These are phyloP conservation scores for Columba livia DNA, from an alignment of 2,113 vertebrate genomes.

Conservation along the genomic window DNA sequence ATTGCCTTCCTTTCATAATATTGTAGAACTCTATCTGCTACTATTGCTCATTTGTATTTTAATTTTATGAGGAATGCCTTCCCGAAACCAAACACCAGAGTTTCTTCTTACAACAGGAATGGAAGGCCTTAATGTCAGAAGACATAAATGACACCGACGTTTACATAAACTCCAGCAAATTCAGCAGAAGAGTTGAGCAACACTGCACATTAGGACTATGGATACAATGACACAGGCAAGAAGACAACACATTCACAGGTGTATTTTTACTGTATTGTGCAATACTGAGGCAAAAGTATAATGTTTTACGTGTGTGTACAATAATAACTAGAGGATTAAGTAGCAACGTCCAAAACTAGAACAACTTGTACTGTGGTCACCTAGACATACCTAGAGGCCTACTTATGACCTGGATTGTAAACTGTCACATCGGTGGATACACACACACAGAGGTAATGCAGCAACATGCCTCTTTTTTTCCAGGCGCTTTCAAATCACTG, in stretches of 20 bases:
- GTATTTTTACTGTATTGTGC: neutral
- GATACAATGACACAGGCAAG: neutral
- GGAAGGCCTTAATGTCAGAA: neutral
- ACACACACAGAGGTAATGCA: neutral
- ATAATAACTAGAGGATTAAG: neutral
- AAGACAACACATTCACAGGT: neutral
- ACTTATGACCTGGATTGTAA: neutral
- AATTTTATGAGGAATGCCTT: neutral
- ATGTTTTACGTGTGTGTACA: neutral
- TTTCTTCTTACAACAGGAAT: neutral
- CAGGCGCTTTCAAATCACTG: neutral
- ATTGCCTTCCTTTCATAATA: neutral
- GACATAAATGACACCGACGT: neutral
- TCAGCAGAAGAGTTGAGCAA: neutral
- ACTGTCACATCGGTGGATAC: too few relatives aligned
- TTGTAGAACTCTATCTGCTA: neutral
- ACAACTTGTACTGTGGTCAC: too few relatives aligned
- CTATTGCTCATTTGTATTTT: constrained; percentile 4
- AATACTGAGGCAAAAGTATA: neutral
- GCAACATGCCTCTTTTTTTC: neutral
- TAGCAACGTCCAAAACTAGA: neutral
- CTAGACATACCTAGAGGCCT: neutral
- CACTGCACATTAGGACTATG: neutral
- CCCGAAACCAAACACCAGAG: neutral
- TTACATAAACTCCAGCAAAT: neutral